Evolutionary conservation across 2,888 invertebrate genomes (phyloP), one percentile per base, ranked within the genome.

Genomic region (Eupsilia transversa): DNA sequence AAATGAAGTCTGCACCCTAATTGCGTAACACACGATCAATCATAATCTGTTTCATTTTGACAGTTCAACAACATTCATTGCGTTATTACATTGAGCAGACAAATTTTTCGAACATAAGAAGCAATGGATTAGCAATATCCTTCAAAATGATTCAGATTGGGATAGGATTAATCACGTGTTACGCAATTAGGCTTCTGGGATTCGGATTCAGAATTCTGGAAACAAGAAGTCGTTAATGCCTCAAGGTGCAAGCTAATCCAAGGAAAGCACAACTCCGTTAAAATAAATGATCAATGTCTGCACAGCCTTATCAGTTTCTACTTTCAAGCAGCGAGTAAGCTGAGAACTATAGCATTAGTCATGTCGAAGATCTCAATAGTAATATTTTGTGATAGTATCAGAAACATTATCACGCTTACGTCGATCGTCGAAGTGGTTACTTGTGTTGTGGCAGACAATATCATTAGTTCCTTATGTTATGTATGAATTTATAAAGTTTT

Each of bases 301-400:
- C 63, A 66, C 64, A 60, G 12, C 49, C 41, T 80, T 84, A 86
- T 80, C 84, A 75, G 74, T 80, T 79, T 64, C 64, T 35, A 68
- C 71, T 84, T 68, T 72, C 76, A 63, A 77, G 46, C 43, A 3
- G 67, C 64, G 63, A 59, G 85, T 76, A 74, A 73, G 69, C 61
- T 68, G 71, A 74, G 72, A 52, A 70, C 67, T 70, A 75, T 76
- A 61, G 43, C 83, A 79, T 85, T 83, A 83, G 66, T 86, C 83
- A 74, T 61, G 86, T 85, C 83, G 68, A 72, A 38, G 30, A 84
- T 83, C 61, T 74, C 72, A 79, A 74, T 68, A 52, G 69, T 70
- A 66, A 77, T 85, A 85, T 72, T 79, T 83, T 33, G 72, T 79
- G 76, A 79, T 84, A 67, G n/a, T 63, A 82, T 80, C 71, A 56